A percentile compares a stretch with the other conserved stretches of the same genome.
Conservation (phyloP, 2,113 vertebrate genomes). For the Bubo blakistoni region DNA sequence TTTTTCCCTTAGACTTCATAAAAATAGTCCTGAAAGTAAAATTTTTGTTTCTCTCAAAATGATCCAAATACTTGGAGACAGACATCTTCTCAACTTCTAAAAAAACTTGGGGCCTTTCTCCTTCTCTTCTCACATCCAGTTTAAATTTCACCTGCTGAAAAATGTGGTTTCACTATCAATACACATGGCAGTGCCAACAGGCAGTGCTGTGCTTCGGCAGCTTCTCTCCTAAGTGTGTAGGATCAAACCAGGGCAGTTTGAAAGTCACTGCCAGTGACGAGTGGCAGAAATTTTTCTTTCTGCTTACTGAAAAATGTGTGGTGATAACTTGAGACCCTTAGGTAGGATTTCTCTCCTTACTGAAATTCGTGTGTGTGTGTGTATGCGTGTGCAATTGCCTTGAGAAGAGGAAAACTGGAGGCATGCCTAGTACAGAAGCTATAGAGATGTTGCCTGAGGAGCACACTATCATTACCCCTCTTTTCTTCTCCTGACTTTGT, state of each 20-base stretch:
- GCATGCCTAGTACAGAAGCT: background rate
- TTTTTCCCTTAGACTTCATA: background rate
- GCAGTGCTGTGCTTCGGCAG: background rate
- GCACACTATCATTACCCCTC: background rate
- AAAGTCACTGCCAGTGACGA: background rate
- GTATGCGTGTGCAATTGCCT: accelerated
- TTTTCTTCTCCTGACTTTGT: background rate
- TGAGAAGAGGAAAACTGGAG: background rate
- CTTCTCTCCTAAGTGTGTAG: background rate
- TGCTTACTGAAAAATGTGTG: background rate
- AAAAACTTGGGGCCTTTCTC: background rate
- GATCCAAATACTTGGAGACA: background rate
- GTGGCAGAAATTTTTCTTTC: background rate
- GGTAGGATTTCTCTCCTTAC: background rate
- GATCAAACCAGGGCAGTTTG: background rate
- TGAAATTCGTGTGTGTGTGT: background rate
- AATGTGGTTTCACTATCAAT: background rate
- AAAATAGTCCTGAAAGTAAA: background rate
- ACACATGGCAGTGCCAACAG: background rate
- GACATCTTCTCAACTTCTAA: background rate
- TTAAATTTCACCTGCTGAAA: background rate
- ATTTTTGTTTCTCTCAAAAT: background rate
- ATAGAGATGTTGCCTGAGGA: background rate
- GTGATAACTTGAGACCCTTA: background rate
- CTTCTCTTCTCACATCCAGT: background rate